phyloP scores from a whole-genome alignment of 2,888 invertebrate genomes.

The Anoplius nigerrimus region DNA sequence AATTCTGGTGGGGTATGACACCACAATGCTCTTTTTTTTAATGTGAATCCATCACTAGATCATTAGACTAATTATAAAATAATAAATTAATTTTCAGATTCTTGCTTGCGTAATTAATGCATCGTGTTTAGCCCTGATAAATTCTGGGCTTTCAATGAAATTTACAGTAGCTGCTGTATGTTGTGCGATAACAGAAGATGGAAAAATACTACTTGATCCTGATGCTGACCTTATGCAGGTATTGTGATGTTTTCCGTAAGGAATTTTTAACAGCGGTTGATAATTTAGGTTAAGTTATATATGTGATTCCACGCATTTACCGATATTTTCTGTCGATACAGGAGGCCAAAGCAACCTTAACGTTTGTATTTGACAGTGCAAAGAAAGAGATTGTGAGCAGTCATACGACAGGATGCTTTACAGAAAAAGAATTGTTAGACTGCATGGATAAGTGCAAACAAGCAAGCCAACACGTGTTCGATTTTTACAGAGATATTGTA shows the following conservation, averaged over 20 bases:
- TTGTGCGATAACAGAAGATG: conserved; percentile 81
- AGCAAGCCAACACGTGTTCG: conserved; percentile 83
- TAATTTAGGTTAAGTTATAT: not conserved
- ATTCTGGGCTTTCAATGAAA: conserved; percentile 89
- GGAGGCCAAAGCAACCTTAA: conserved; percentile 80
- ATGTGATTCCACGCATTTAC: conserved; percentile 5
- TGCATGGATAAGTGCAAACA: conserved; percentile 81
- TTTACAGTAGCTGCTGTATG: conserved; percentile 87
- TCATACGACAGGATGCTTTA: conserved; percentile 84
- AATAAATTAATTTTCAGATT: conserved; percentile 76
- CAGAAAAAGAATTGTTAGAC: conserved; percentile 81
- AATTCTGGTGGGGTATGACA: conserved; percentile 85
- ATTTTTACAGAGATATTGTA: conserved; percentile 83
- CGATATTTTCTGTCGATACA: conserved; percentile 66
- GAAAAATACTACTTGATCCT: conserved; percentile 82
- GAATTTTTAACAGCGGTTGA: conserved; percentile 14
- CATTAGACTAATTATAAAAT: conserved; percentile 2
- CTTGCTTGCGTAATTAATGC: conserved; percentile 90
- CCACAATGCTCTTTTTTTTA: conserved; percentile 23
- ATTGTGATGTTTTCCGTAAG: conserved; percentile 41
- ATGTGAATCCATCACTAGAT: conserved; percentile 6
- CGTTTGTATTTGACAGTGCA: conserved; percentile 85
- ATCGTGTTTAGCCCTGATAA: conserved; percentile 87
- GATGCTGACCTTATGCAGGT: conserved; percentile 74
- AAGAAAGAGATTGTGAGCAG: conserved; percentile 79